Base-by-base conservation (phyloP, 2,888 invertebrate genomes). In the Polydesmus complanatus region DNA sequence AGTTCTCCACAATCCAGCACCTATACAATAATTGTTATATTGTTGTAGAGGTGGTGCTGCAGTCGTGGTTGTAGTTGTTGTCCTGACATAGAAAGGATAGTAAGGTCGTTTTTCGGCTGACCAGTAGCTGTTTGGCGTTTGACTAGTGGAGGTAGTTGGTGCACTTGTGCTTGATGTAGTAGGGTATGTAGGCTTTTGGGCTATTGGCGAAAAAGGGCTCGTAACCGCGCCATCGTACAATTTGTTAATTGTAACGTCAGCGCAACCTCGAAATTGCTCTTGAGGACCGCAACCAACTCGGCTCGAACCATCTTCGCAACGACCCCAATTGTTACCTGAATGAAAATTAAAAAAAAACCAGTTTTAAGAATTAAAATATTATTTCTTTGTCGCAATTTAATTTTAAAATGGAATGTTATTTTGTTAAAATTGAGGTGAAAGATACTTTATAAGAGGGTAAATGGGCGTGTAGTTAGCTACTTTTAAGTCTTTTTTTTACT, bases 311-410 rank as follows among this genome's bases (percentile, higher is more conserved):
- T 64, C 61, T 11, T 63, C 63, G 52, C 66, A 67, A 2, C 55
- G 59, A 1, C 66, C 67, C 66, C 65, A 66, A 50, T 64, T 65
- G 51, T 66, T 67, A 70, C 71, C 72, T 65, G 71, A 70, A 27
- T n/a, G 21, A 2, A 14, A 3, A 22, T 53, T 11, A 54, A 14
- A 23, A 54, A 54, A 21, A 54, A 1, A 8, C 37, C 14, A 37
- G 37, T 37, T 37, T n/a, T n/a, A n/a, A n/a, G n/a, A n/a, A n/a
- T n/a, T n/a, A n/a, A n/a, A n/a, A n/a, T n/a, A n/a, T n/a, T n/a
- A n/a, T n/a, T n/a, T n/a, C n/a, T n/a, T n/a, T n/a, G n/a, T n/a
- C n/a, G n/a, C n/a, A n/a, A n/a, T n/a, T n/a, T n/a, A n/a, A n/a
- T n/a, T n/a, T n/a, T n/a, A n/a, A n/a, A n/a, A n/a, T n/a, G n/a